These are phyloP conservation scores for Asobara japonica DNA, from an alignment of 1,140 invertebrate genomes.

Conservation along the genomic window DNA sequence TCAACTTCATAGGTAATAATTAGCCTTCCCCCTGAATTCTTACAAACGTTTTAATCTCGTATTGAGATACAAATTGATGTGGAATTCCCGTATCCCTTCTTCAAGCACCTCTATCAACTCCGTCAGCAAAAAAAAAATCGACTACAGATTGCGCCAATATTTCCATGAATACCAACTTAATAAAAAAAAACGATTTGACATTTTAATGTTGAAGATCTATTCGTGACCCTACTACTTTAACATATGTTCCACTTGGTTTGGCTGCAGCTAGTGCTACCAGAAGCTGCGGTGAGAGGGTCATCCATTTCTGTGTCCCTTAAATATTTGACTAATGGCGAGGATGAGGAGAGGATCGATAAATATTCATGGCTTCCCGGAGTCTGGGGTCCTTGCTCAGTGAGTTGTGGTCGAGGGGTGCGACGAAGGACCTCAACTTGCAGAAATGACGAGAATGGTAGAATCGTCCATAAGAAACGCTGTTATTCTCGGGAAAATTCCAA, in stretches of 20 bases:
- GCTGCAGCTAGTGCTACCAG: conserved; percentile 43
- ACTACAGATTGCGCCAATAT: too few relatives aligned
- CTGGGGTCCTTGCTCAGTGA: conserved; percentile 69
- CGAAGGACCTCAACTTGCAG: conserved; percentile 65
- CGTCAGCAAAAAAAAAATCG: too few relatives aligned
- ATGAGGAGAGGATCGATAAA: conserved; percentile 52
- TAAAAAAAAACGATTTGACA: too few relatives aligned
- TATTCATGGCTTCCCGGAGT: conserved; percentile 68
- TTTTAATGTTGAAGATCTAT: too few relatives aligned
- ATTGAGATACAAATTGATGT: too few relatives aligned
- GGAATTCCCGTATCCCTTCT: too few relatives aligned
- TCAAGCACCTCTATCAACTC: too few relatives aligned
- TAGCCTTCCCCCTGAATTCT: too few relatives aligned
- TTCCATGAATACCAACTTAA: too few relatives aligned
- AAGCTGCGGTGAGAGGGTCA: conserved; percentile 42
- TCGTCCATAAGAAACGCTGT: conserved; percentile 66
- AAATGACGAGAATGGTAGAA: conserved; percentile 62
- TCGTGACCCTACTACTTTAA: too few relatives aligned
- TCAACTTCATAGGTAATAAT: too few relatives aligned
- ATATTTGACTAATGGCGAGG: conserved; percentile 55
- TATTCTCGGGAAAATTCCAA: conserved; percentile 60
- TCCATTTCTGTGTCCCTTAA: conserved; percentile 50
- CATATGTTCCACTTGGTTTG: conserved; percentile 2
- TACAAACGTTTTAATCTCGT: too few relatives aligned
- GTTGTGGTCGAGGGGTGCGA: conserved; percentile 69